Evolutionary conservation across 2,888 invertebrate species (phyloP).

Genomic region (Plagodis pulveraria): DNA sequence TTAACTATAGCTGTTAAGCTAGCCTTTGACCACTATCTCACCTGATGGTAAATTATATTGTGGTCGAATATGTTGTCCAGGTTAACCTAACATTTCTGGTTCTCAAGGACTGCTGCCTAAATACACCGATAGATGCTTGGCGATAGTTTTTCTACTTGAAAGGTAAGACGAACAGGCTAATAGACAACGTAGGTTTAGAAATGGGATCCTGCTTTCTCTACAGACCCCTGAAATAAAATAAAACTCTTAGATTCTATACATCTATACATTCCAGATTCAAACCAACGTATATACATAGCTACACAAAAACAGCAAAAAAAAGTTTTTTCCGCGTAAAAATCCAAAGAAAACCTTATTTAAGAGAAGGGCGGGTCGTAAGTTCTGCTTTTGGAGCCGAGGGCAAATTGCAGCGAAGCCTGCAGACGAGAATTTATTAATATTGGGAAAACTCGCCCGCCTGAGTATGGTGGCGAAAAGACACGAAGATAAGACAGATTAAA

Average conservation of each 20-base stretch:
- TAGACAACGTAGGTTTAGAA: too few species aligned
- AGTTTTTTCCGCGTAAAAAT: constrained; percentile 29
- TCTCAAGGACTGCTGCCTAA: too few species aligned
- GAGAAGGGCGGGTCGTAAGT: constrained; percentile 75
- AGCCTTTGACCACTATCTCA: too few species aligned
- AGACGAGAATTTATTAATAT: constrained; percentile 85
- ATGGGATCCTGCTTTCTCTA: too few species aligned
- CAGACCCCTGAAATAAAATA: too few species aligned
- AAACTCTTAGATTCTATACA: not conserved
- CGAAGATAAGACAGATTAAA: constrained; percentile 49
- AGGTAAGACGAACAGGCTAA: too few species aligned
- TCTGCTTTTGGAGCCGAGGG: constrained; percentile 70
- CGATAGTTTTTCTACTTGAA: too few species aligned
- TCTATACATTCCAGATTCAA: not conserved
- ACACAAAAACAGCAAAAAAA: constrained; percentile 5
- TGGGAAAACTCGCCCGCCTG: constrained; percentile 63
- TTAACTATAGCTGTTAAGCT: too few species aligned
- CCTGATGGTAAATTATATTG: too few species aligned
- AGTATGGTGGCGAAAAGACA: constrained; percentile 73
- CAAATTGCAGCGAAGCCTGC: constrained; percentile 80
- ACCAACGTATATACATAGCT: not conserved
- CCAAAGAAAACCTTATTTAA: constrained; percentile 62
- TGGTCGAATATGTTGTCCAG: too few species aligned
- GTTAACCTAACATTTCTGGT: too few species aligned
- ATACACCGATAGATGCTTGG: too few species aligned